Conservation (phyloP, 2,113 vertebrate species). For the Macheiramphus alcinus region DNA sequence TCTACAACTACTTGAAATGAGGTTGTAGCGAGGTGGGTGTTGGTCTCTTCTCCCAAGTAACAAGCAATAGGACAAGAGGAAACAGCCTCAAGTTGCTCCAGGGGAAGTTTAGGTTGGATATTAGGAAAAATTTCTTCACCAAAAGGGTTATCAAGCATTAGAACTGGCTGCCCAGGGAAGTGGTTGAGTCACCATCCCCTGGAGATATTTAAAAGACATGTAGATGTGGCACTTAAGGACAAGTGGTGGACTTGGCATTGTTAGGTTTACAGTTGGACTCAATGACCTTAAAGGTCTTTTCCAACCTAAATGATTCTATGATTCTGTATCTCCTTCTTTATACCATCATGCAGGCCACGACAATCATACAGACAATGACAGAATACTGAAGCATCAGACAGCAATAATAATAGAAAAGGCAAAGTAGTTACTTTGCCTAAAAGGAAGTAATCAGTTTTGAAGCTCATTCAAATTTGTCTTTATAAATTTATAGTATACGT, state of each 20-base stretch:
- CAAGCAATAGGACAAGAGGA: not conserved
- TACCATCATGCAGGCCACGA: not conserved
- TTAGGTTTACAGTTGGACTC: not conserved
- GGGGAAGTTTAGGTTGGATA: not conserved
- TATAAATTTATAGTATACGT: not conserved
- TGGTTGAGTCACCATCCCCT: not conserved
- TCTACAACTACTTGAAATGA: not conserved
- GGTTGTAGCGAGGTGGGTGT: not conserved
- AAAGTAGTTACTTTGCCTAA: not conserved
- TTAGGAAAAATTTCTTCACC: not conserved
- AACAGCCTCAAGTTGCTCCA: not conserved
- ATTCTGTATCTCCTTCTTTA: not conserved
- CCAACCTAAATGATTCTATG: not conserved
- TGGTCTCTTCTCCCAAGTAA: not conserved
- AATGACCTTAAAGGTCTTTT: not conserved
- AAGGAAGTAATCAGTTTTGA: not conserved
- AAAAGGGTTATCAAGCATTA: not conserved
- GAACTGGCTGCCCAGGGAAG: not conserved
- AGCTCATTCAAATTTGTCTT: not conserved
- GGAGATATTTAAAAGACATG: not conserved
- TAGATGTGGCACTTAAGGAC: not conserved
- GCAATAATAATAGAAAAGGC: not conserved
- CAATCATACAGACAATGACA: not conserved
- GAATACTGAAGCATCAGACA: not conserved
- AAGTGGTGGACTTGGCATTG: not conserved